These are phyloP conservation scores for Campylomormyrus numenius DNA, from an alignment of 2,113 vertebrate species.

Conservation along the genomic window DNA sequence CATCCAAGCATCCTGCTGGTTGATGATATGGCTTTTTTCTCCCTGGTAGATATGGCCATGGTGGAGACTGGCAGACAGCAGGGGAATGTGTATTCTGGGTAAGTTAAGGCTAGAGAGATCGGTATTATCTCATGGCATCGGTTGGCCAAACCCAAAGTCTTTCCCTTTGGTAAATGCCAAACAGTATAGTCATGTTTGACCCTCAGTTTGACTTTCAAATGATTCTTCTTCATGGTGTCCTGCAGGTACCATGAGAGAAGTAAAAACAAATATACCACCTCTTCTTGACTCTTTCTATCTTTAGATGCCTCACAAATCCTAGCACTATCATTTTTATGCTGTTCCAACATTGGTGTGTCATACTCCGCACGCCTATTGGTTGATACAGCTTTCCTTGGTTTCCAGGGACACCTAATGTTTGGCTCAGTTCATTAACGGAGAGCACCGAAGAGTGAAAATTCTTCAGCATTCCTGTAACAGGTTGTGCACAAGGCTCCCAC, in stretches of 20 bases:
- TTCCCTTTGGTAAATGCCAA: background rate
- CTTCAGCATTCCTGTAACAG: slow-evolving; percentile 24
- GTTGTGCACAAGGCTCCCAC: slow-evolving; percentile 15
- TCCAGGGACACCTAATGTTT: background rate
- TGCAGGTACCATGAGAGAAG: background rate
- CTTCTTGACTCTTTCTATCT: background rate
- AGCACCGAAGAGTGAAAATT: slow-evolving; percentile 27
- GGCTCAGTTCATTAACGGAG: background rate
- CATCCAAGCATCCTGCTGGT: background rate
- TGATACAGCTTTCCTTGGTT: background rate
- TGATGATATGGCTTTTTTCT: background rate
- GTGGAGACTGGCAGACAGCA: background rate
- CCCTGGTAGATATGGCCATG: background rate
- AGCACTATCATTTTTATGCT: background rate
- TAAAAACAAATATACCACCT: background rate
- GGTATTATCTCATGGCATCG: background rate
- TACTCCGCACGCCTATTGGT: background rate
- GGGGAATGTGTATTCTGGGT: background rate
- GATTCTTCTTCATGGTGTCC: background rate
- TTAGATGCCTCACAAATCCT: background rate
- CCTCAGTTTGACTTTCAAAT: background rate
- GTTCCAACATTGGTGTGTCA: background rate
- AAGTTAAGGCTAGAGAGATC: background rate
- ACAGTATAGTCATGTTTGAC: background rate
- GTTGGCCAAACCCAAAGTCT: background rate